Evolutionary conservation across 2,113 vertebrate genomes (phyloP).

Genomic region (Leucoraja erinaceus): DNA sequence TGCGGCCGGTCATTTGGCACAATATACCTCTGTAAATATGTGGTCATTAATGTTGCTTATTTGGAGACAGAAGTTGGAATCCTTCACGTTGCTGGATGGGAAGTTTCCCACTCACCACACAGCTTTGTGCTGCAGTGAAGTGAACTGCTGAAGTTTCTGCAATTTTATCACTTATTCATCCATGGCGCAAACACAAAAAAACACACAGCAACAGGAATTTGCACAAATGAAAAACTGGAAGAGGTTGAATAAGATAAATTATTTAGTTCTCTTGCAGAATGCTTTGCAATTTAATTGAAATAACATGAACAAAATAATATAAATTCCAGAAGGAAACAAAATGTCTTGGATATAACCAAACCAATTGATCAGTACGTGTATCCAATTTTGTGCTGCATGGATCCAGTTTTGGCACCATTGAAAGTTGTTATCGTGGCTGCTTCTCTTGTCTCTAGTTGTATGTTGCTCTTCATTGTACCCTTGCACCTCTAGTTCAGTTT

Average conservation of each 20-base stretch:
- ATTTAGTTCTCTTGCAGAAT: neutral
- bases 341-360: neutral
- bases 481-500: neutral
- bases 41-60: neutral
- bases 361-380: neutral
- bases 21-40: neutral
- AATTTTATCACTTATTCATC: neutral
- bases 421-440: neutral
- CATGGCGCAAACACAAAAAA: slow-evolving; percentile 32
- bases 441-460: neutral
- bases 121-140: neutral
- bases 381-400: neutral
- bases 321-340: neutral
- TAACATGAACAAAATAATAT: neutral
- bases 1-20: neutral
- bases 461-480: neutral
- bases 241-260: neutral
- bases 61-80: neutral
- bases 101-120: neutral
- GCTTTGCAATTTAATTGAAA: neutral
- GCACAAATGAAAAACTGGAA: slow-evolving; percentile 46
- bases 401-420: too few species aligned
- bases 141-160: neutral
- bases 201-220: slow-evolving; percentile 41
- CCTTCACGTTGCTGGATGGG: neutral